These are phyloP conservation scores for Illadopsis cleaveri DNA, from an alignment of 2,113 vertebrate species.

Conservation along the genomic window DNA sequence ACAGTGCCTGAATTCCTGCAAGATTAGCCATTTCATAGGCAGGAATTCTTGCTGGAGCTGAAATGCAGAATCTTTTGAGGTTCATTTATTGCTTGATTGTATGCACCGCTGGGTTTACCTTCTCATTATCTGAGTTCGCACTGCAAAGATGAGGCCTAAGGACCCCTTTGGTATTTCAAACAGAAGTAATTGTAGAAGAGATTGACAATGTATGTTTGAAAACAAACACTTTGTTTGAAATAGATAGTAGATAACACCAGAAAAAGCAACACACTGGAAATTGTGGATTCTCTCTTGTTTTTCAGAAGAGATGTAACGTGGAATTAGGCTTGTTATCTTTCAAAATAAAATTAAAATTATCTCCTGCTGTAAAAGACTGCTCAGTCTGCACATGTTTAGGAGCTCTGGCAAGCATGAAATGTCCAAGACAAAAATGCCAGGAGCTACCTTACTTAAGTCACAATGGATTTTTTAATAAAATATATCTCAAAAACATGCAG, in stretches of 20 bases:
- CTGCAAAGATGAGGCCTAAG: constrained; percentile 35
- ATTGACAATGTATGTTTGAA: background rate
- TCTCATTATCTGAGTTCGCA: constrained; percentile 47
- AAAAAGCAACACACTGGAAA: background rate
- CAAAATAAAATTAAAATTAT: background rate
- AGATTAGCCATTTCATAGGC: constrained; percentile 31
- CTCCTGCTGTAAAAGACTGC: background rate
- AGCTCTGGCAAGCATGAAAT: background rate
- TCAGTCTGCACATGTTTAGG: background rate
- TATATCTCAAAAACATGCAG: background rate
- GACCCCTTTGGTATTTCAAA: constrained; percentile 53
- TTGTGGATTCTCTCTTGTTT: background rate
- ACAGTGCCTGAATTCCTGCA: background rate
- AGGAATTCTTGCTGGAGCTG: constrained; percentile 16
- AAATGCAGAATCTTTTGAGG: constrained; percentile 45
- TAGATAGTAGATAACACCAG: background rate
- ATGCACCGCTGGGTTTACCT: background rate
- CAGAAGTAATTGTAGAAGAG: constrained; percentile 34
- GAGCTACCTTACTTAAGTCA: background rate
- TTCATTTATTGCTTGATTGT: constrained; percentile 60
- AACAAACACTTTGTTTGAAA: constrained; percentile 25
- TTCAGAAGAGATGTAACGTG: background rate
- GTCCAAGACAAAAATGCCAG: background rate
- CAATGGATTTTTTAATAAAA: background rate
- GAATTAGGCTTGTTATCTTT: background rate